Percentiles rank a stretch among this genome's conserved stretches.
Conservation (phyloP, 2,113 vertebrate species). For the Cynocephalus volans region DNA sequence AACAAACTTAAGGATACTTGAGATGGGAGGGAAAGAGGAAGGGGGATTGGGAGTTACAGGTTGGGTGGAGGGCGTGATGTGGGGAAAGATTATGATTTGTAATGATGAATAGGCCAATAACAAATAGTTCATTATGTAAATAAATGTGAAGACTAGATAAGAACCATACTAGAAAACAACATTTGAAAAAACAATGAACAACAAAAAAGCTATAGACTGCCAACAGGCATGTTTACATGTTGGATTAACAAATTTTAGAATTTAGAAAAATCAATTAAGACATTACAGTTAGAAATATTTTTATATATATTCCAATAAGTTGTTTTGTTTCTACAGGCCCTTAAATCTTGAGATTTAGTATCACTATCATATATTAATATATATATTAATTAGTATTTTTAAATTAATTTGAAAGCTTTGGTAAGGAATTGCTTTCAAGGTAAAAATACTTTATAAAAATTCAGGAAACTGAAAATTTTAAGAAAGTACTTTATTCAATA, state of each 20-base stretch:
- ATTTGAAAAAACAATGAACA: no score
- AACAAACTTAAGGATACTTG: no score
- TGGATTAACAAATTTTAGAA: constrained; percentile 12
- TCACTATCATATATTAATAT: neutral
- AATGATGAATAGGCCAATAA: no score
- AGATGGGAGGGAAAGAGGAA: no score
- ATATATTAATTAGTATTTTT: neutral
- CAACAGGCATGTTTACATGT: neutral
- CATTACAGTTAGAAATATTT: constrained; percentile 11
- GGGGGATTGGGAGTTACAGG: no score
- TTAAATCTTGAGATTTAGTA: neutral
- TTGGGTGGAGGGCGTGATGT: no score
- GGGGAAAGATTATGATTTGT: no score
- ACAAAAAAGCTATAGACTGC: no score
- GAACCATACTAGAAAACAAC: no score
- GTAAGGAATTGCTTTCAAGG: constrained; percentile 44
- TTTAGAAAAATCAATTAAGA: constrained; percentile 20
- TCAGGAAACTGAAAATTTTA: neutral
- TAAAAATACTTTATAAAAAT: neutral
- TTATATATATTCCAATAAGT: neutral
- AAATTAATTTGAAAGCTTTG: constrained; percentile 37
- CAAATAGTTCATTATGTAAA: no score
- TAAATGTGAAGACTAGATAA: no score
- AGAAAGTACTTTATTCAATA: neutral
- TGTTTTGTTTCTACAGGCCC: neutral